phyloP scores from a whole-genome alignment of 2,888 invertebrate genomes.

The Tanypteryx hageni region DNA sequence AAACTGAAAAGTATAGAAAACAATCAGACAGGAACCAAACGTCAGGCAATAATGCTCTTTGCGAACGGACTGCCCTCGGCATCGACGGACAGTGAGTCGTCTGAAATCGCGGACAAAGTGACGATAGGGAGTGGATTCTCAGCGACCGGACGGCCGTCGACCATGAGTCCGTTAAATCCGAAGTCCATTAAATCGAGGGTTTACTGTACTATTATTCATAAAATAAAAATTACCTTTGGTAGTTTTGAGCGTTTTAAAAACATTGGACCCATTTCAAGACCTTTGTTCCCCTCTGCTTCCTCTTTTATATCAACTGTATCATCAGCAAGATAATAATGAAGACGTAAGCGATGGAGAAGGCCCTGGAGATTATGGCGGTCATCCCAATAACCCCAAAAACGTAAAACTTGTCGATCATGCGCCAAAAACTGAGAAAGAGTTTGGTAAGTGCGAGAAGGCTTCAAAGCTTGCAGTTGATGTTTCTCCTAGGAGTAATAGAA shows the following conservation, averaged over 20 bases:
- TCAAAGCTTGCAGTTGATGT: background rate
- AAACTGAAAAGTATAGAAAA: no score
- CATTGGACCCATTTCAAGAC: slow-evolving; percentile 83
- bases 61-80: no score
- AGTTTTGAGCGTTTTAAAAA: slow-evolving; percentile 87
- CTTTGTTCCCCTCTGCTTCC: slow-evolving; percentile 78
- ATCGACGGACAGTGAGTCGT: no score
- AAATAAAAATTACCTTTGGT: slow-evolving; percentile 81
- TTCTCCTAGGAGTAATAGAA: background rate
- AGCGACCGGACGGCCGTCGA: no score
- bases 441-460: background rate
- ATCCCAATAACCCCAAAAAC: slow-evolving; percentile 94
- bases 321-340: slow-evolving; percentile 91
- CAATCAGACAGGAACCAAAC: no score
- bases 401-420: slow-evolving; percentile 83
- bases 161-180: no score
- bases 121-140: no score
- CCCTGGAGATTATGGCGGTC: slow-evolving; percentile 88
- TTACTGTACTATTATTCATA: no score
- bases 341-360: slow-evolving; percentile 85
- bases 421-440: slow-evolving; percentile 83
- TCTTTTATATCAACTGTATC: slow-evolving; percentile 94
- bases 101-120: no score
- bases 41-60: no score
- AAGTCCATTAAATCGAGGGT: no score